Evolutionary conservation across 2,888 invertebrate species (phyloP).

Genomic region (Drosophila stalkeri): DNA sequence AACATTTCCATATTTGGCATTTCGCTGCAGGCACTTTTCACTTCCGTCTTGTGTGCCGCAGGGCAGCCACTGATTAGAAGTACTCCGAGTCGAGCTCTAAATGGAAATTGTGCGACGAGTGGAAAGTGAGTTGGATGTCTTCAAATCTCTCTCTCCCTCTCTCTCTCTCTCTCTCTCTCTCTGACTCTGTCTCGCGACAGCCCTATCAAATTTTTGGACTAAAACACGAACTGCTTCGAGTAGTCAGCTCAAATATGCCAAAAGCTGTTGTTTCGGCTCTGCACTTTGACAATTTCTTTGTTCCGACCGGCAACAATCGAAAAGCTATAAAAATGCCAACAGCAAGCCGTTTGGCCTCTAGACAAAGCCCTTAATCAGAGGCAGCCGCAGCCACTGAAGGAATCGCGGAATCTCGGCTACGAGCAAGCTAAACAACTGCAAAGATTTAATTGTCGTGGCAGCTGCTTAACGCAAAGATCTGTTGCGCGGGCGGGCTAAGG

Average conservation of each 20-base stretch:
- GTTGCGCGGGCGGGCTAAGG: slow-evolving; percentile 6
- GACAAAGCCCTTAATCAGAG: slow-evolving; percentile 76
- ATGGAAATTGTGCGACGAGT: slow-evolving; percentile 14
- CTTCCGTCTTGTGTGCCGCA: slow-evolving; percentile 53
- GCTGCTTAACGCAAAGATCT: slow-evolving; percentile 45
- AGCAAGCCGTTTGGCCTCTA: slow-evolving; percentile 16
- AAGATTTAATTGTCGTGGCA: slow-evolving; percentile 75
- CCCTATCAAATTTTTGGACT: slow-evolving; percentile 6
- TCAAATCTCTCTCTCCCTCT: too few relatives aligned
- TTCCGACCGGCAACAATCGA: slow-evolving; percentile 42
- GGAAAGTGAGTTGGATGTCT: slow-evolving; percentile 20
- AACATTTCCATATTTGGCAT: slow-evolving; percentile 83
- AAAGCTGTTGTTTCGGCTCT: slow-evolving; percentile 65
- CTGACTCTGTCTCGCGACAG: not conserved
- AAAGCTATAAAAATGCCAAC: slow-evolving; percentile 64
- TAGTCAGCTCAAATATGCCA: slow-evolving; percentile 66
- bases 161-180: too few relatives aligned
- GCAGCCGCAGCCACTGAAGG: slow-evolving; percentile 38
- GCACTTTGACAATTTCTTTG: slow-evolving; percentile 67
- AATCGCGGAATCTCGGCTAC: slow-evolving; percentile 62
- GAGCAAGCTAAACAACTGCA: slow-evolving; percentile 68
- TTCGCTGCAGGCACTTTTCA: slow-evolving; percentile 53
- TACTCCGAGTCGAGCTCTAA: slow-evolving; percentile 20
- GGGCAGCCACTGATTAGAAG: slow-evolving; percentile 50
- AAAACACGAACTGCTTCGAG: not conserved